Conservation (phyloP, 92 coral and sea anemone genomes). For the Plumapathes pennacea region DNA sequence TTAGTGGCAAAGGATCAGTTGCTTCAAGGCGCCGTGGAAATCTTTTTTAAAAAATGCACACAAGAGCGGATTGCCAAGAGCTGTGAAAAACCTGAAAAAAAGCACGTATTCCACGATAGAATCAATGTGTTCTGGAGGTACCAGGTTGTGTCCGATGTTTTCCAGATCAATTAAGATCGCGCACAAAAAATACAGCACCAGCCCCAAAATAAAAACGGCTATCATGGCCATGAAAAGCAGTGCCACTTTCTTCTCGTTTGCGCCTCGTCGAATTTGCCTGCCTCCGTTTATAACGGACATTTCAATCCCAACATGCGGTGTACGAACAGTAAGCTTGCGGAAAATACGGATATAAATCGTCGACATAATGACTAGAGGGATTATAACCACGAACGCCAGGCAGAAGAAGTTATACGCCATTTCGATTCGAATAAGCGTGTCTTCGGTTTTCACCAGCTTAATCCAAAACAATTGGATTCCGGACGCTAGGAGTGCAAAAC, state of each 20-base stretch:
- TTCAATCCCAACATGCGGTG: conserved; percentile 12
- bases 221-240: conserved; percentile 69
- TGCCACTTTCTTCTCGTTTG: conserved; percentile 57
- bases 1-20: not conserved
- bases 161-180: conserved; percentile 55
- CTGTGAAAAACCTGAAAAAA: conserved; percentile 67
- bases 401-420: conserved; percentile 53
- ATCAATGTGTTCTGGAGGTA: conserved; percentile 25
- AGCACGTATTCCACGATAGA: conserved; percentile 16
- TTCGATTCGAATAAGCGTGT: conserved; percentile 30
- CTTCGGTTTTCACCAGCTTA: not conserved
- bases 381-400: conserved; percentile 39
- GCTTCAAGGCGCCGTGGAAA: conserved; percentile 41
- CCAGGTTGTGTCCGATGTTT: conserved; percentile 17
- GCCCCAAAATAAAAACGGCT: conserved; percentile 65
- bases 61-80: conserved; percentile 66
- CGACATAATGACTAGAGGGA: conserved; percentile 49
- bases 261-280: conserved; percentile 1
- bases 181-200: conserved; percentile 59
- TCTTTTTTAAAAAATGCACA: conserved; percentile 73
- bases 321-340: conserved; percentile 32
- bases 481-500: conserved; percentile 58
- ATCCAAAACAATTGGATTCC: conserved; percentile 65
- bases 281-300: conserved; percentile 10
- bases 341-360: conserved; percentile 58